Evolutionary conservation across 2,797 vertebrate species (phyloP).

Genomic region (Sebastes paucispinis): DNA sequence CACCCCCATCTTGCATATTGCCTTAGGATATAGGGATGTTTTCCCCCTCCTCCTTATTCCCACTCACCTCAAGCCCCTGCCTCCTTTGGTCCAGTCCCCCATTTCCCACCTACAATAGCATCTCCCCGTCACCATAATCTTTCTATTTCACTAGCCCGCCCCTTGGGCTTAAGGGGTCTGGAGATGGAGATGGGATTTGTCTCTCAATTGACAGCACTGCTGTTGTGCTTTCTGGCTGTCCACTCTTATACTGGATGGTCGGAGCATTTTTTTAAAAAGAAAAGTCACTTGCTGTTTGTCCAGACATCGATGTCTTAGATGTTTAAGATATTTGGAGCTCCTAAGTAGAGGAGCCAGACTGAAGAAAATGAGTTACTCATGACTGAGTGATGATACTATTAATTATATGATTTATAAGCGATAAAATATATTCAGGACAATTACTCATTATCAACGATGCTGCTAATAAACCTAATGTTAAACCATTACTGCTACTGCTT

Average conservation of each 20-base stretch:
- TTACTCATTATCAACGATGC: neutral
- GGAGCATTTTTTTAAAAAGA: constrained; percentile 13
- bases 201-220: constrained; percentile 73
- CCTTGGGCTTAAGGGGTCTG: constrained; percentile 77
- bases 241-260: constrained; percentile 38
- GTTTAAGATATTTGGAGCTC: neutral
- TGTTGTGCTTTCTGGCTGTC: constrained; percentile 72
- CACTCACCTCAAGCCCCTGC: constrained; percentile 60
- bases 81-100: constrained; percentile 65
- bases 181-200: constrained; percentile 78
- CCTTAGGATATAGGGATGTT: constrained; percentile 60
- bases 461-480: neutral
- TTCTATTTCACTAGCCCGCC: constrained; percentile 85
- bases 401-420: neutral
- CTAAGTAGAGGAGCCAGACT: neutral
- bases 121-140: constrained; percentile 78
- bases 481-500: neutral
- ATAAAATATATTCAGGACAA: neutral
- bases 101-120: constrained; percentile 79
- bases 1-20: constrained; percentile 73
- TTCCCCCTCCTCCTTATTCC: constrained; percentile 41
- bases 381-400: neutral
- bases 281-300: constrained; percentile 11
- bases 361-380: neutral
- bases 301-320: neutral